Evolutionary conservation across 2,113 vertebrate genomes (phyloP), one percentile per base, ranked within the genome.

Genomic region (Oncorhynchus clarkii): DNA sequence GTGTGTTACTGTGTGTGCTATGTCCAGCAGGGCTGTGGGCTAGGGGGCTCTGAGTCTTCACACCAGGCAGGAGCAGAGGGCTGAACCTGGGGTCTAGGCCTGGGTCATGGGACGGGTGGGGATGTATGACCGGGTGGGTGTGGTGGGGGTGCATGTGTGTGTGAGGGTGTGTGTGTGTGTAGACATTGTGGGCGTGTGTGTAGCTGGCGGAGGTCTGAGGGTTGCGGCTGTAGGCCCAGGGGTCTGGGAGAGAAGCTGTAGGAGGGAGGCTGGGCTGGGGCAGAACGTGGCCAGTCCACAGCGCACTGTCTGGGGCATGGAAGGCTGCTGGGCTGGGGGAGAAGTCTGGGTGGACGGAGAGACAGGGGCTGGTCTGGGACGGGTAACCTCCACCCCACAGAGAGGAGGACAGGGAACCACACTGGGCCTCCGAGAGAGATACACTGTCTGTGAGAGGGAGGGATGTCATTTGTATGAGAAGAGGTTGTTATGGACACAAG

Each of bases 211-310:
- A 90, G 88, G 94, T 94, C 91, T 97, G 96, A 85, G 95, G 93
- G 86, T 93, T 94, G 84, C 99, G 91, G 70, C 95, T 93, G 85
- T 99, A 99, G 74, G 93, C 94, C 98, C 98, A 99, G 78, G 95
- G 93, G 67, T 99, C 97, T 0, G 95, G 86, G 18, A 93, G 90
- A 0, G 93, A 73, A 0, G 95, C 88, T 39, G 94, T 77, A 71
- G 95, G 88, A 4, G 94, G 88, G 0, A 96, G 92, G 84, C 93
- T 91, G 82, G 93, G 89, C 90, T 97, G 97, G 79, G 95, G 92
- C 14, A 98, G 92, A 75, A 93, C 27, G 0, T 96, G 96, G 77
- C 95, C 95, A 0, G 96, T 92, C 98, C 98, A 99, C 74, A 94
- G 87, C 75, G 89, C 79, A 75, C 95, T 89, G 0, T 99, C 98